Evolutionary conservation across 2,797 vertebrate species (phyloP).

Genomic region (Melanotaenia trifasciata): DNA sequence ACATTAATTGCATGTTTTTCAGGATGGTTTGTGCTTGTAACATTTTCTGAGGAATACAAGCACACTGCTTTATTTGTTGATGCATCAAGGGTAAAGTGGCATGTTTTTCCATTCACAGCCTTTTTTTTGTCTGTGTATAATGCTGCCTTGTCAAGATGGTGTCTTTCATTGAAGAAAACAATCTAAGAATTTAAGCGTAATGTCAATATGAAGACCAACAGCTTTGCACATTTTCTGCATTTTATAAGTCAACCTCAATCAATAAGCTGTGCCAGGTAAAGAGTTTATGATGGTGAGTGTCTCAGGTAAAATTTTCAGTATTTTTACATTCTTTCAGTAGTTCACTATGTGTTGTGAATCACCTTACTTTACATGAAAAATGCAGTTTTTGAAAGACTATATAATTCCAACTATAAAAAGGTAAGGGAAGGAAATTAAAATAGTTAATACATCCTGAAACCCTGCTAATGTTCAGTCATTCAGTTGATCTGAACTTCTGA

Average conservation of each 20-base stretch:
- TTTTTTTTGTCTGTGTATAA: slow-evolving; percentile 6
- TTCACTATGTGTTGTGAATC: background rate
- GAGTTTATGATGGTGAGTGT: background rate
- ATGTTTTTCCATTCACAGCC: slow-evolving; percentile 9
- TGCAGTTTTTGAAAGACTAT: background rate
- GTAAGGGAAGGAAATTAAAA: background rate
- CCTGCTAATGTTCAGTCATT: slow-evolving; percentile 3
- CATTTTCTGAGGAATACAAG: slow-evolving; percentile 26
- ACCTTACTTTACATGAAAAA: background rate
- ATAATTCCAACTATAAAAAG: background rate
- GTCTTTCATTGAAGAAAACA: slow-evolving; percentile 8
- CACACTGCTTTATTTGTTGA: slow-evolving; percentile 24
- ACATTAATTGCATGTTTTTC: slow-evolving; percentile 31
- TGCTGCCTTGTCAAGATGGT: background rate
- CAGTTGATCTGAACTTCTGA: background rate
- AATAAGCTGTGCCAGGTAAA: background rate
- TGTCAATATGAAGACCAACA: slow-evolving; percentile 8
- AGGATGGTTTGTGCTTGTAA: background rate
- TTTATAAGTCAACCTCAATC: background rate
- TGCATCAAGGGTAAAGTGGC: background rate
- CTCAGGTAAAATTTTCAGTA: slow-evolving; percentile 8
- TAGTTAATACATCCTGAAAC: background rate
- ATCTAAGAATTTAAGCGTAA: background rate
- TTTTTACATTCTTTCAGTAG: background rate
- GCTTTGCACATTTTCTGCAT: background rate